Conservation (phyloP, 2,797 vertebrate species). For the Danio aesculapii region DNA sequence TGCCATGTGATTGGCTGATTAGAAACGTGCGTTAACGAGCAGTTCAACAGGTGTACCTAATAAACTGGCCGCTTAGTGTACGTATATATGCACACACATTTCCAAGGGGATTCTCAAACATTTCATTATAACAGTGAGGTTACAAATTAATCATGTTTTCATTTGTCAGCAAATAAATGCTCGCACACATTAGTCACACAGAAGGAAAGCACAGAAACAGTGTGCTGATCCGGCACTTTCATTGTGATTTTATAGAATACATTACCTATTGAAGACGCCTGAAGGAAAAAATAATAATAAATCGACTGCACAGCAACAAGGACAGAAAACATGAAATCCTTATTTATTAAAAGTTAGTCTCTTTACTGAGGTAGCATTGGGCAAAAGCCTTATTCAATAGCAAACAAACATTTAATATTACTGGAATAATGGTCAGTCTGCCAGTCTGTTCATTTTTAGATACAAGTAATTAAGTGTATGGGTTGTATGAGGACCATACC, state of each 20-base stretch:
- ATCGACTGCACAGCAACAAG: neutral
- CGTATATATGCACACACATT: neutral
- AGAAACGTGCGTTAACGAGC: too few species aligned
- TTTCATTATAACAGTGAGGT: neutral
- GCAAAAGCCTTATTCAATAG: too few species aligned
- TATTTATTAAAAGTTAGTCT: too few species aligned
- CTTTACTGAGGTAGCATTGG: too few species aligned
- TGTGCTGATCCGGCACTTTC: neutral
- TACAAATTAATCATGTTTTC: constrained; percentile 3
- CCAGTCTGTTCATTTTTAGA: too few species aligned
- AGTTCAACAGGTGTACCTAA: too few species aligned
- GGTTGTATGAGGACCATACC: too few species aligned
- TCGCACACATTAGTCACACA: neutral
- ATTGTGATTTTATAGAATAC: neutral
- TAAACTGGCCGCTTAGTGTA: too few species aligned
- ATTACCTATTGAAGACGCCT: neutral
- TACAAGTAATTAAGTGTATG: too few species aligned
- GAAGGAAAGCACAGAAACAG: neutral
- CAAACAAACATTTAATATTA: too few species aligned
- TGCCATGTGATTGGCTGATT: too few species aligned
- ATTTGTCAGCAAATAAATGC: neutral
- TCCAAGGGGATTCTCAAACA: neutral
- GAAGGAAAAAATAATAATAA: neutral
- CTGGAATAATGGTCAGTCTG: too few species aligned
- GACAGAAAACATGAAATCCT: neutral